phyloP scores from a whole-genome alignment of 2,797 vertebrate species.

The Dipus sagitta region DNA sequence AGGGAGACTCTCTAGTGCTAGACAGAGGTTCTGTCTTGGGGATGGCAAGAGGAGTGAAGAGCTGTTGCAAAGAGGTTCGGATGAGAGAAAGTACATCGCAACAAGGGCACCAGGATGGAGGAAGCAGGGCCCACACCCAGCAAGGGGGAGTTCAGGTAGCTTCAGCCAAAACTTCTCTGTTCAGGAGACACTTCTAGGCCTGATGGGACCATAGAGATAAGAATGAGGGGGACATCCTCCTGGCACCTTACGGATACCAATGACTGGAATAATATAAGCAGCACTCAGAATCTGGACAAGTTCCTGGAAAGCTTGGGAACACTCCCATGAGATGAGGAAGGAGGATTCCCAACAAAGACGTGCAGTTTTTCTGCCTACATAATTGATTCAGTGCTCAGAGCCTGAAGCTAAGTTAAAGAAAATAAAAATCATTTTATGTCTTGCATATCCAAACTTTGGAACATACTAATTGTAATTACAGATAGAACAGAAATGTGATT shows the following conservation, averaged over 20 bases:
- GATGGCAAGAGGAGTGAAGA: neutral
- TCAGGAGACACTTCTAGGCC: neutral
- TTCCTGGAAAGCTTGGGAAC: neutral
- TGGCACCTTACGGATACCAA: neutral
- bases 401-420: neutral
- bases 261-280: neutral
- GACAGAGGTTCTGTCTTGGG: neutral
- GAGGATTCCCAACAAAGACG: neutral
- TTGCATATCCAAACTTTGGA: neutral
- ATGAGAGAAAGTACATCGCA: neutral
- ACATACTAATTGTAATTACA: neutral
- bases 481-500: neutral
- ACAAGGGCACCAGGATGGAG: neutral
- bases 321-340: neutral
- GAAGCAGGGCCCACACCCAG: neutral
- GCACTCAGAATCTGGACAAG: neutral
- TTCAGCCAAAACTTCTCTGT: neutral
- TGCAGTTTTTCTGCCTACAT: neutral
- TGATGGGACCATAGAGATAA: neutral
- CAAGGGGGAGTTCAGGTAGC: neutral
- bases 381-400: neutral
- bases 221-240: neutral
- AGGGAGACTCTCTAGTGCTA: no score
- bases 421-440: slow-evolving; percentile 1
- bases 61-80: neutral